Evolutionary conservation across 2,113 vertebrate species (phyloP).

Genomic region (Rhinogobius similis): DNA sequence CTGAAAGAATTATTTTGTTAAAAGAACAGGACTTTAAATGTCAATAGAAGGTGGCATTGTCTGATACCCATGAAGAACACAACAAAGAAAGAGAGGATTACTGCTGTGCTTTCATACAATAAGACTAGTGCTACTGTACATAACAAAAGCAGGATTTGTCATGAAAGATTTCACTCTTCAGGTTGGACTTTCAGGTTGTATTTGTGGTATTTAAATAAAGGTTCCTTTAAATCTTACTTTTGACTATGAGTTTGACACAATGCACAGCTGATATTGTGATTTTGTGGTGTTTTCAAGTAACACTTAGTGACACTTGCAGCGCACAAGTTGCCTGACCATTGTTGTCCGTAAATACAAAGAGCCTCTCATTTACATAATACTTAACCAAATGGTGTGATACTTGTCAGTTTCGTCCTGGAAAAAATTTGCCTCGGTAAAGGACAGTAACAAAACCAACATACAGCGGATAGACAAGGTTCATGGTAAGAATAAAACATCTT

Average conservation of each 20-base stretch:
- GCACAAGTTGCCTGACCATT: constrained; percentile 39
- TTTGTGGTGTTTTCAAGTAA: constrained; percentile 25
- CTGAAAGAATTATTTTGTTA: constrained; percentile 31
- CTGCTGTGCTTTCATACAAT: constrained; percentile 31
- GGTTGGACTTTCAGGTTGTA: neutral
- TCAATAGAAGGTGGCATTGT: constrained; percentile 33
- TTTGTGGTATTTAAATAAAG: neutral
- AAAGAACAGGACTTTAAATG: constrained; percentile 17
- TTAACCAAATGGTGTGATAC: constrained; percentile 13
- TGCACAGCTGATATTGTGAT: neutral
- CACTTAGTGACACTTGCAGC: constrained; percentile 16
- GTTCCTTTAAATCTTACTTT: neutral
- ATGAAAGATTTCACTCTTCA: constrained; percentile 11
- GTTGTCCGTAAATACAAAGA: constrained; percentile 56
- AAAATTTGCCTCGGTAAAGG: constrained; percentile 12
- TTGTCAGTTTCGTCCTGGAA: constrained; percentile 25
- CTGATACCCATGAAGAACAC: constrained; percentile 6
- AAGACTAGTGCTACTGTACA: constrained; percentile 19
- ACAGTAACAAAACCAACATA: constrained; percentile 43
- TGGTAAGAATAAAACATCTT: constrained; percentile 20
- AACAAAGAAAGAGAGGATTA: constrained; percentile 32
- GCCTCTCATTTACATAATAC: constrained; percentile 34
- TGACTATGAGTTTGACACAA: neutral
- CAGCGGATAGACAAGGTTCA: constrained; percentile 15
- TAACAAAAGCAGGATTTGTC: constrained; percentile 27